phyloP scores from a whole-genome alignment of 2,113 vertebrate species.

The Anguilla rostrata region DNA sequence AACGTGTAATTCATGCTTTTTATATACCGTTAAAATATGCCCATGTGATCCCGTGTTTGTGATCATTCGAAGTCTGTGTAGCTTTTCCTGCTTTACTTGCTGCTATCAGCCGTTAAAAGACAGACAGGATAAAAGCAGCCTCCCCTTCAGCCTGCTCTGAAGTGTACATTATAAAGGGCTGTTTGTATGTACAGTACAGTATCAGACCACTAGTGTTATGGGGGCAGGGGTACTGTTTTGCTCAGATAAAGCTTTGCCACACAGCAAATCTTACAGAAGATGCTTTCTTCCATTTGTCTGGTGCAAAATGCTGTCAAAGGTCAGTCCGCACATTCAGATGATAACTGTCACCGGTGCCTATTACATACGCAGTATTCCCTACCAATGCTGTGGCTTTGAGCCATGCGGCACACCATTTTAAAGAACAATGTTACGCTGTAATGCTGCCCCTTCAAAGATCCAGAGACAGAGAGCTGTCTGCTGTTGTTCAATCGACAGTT shows the following conservation, averaged over 20 bases:
- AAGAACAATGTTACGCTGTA: neutral
- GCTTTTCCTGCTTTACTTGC: no score
- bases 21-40: no score
- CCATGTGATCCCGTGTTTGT: no score
- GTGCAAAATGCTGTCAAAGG: neutral
- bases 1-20: no score
- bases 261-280: neutral
- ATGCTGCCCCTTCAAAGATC: neutral
- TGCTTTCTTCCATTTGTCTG: neutral
- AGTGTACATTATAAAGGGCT: neutral
- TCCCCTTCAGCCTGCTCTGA: neutral
- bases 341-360: neutral
- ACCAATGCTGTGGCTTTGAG: neutral
- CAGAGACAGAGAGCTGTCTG: neutral
- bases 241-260: neutral
- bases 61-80: no score
- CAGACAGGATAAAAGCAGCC: no score
- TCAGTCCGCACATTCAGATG: conserved; percentile 6
- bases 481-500: neutral
- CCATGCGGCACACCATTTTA: neutral
- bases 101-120: no score
- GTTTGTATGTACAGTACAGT: neutral
- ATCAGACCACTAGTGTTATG: neutral
- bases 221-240: neutral
- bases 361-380: neutral